Base-by-base conservation (phyloP, 1,140 invertebrate genomes). In the Ips nitidus region DNA sequence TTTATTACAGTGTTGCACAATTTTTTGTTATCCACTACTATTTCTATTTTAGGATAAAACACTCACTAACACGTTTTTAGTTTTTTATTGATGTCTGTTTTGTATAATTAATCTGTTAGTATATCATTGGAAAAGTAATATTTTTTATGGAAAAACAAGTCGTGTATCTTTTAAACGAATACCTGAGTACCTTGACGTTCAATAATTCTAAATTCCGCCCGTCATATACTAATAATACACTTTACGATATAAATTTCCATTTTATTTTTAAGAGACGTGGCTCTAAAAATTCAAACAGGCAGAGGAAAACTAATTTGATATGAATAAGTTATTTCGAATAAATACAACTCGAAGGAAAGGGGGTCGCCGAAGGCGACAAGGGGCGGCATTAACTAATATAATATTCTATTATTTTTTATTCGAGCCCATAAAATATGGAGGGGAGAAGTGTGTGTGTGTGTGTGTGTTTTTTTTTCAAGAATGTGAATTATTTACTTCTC, bases 321-420 rank as follows among this genome's bases (percentile, higher is more conserved):
- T 77, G 75, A 77, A 77, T 77, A 77, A 77, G 75, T 77, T 74
- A 77, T 77, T 73, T 74, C 74, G 75, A 77, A 77, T 77, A 75
- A 74, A 74, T 74, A 75, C 72, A 73, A 57, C 67, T 69, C 8
- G 22, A 3, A n/a, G 63, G 59, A 61, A 69, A 65, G 69, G 68
- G 55, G 56, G 62, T 53, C 60, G 66, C 69, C 68, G 60, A 45
- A 70, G 71, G 73, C 62, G 61, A 63, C 61, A 63, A 63, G 61
- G 61, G 61, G 61, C 59, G 67, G 72, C 75, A 76, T 77, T 76
- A 75, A 76, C 76, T 77, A 76, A 77, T 77, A 77, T 77, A 77
- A 77, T 77, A 77, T 77, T 77, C 76, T 77, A 77, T 77, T 77
- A 77, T 77, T 77, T 77, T 77, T 76, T 77, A 76, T 76, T 75